Base-by-base conservation (phyloP, 2,888 invertebrate species). In the Melolontha melolontha region DNA sequence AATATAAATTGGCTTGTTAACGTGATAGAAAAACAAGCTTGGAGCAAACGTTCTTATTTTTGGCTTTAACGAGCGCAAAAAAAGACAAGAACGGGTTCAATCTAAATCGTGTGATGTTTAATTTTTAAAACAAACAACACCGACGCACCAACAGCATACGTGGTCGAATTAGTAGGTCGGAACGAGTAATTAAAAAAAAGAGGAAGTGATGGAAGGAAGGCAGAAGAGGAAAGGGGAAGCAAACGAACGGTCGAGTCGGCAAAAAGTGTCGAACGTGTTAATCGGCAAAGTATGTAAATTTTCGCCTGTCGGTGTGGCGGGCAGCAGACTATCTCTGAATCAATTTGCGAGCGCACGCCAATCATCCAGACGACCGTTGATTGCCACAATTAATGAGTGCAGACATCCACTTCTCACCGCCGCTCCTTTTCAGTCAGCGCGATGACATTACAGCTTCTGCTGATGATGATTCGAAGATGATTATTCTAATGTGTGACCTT, bases 371-470 rank as follows among this genome's bases (percentile, higher is more conserved):
- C 70, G 70, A 59, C 63, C 64, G 67, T 66, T 72, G 68, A 72
- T 72, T 72, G 66, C 70, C 68, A 65, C 69, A 70, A 70, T 72
- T 72, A 72, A 66, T 63, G 65, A 68, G 65, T 44, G 59, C 40
- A 42, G 40, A 50, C 50, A 50, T 64, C 29, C 29, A 16, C n/a
- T 22, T 49, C 16, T 16, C 11, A 11, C 22, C 41, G 22, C 1
- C 40, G 17, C n/a, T 57, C 41, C 12, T 57, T 62, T 71, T 67
- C 68, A 42, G 57, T 41, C 54, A 55, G 63, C 63, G 42, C 64
- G 68, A 59, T 17, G 70, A 47, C 57, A 65, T 64, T 64, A 44
- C 64, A 64, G 66, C 57, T 71, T 71, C 71, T 71, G 69, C 64
- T 65, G 64, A 72, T 69, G 65, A 67, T 63, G 64, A 47, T 49